Base-by-base conservation (phyloP, 2,888 invertebrate species). In the Leptinotarsa haldemani region DNA sequence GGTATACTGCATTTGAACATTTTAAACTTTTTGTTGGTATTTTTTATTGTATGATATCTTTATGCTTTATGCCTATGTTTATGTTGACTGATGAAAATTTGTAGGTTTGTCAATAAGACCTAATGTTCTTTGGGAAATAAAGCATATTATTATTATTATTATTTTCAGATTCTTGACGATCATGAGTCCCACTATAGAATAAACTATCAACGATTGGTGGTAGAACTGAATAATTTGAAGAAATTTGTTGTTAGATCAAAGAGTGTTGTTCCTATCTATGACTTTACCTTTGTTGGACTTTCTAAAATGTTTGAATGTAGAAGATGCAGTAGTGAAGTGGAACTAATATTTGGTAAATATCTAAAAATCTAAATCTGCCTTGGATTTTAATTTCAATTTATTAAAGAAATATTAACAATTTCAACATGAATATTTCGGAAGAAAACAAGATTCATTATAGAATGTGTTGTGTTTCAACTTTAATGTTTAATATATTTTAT, bases 221-320 rank as follows among this genome's bases (percentile, higher is more conserved):
- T 65, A 48, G 64, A 73, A 46, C 48, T 81, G 63, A 69, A 75
- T 65, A 77, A 78, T 76, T 71, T 80, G 25, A 76, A 75, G 48
- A 80, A 79, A 74, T 73, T 80, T 67, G 80, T 81, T 56, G 75
- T 82, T 18, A 80, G 79, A 77, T 79, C 80, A 58, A 79, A 75
- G 70, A 74, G 69, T 69, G 69, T 74, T 58, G 71, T 80, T 20
- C 77, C 81, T 50, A 75, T 74, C 63, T 75, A 77, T 70, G 80
- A 80, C 63, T 79, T 79, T 70, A 78, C 71, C 64, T 75, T 73
- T 48, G 69, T 75, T 47, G 80, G 79, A 50, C 71, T 82, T 52
- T 76, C 77, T 12, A 79, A 78, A 73, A 75, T 74, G 18, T 81
- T 82, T 70, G 78, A 77, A n/a, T 75, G 77, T 22, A 77, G 61